Conservation (phyloP, 2,113 vertebrate species). For the Rhineura floridana region DNA sequence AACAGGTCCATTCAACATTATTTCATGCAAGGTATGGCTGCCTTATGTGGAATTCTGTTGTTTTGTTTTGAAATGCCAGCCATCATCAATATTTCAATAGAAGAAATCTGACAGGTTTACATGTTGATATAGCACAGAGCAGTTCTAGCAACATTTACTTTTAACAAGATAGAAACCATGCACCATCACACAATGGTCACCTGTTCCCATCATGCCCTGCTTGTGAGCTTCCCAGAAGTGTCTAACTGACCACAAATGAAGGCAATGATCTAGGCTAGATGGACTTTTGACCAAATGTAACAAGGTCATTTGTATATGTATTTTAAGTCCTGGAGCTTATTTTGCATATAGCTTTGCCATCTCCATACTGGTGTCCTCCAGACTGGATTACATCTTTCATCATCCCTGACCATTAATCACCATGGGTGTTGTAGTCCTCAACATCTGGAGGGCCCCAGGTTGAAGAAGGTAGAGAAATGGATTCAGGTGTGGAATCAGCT, state of each 20-base stretch:
- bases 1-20: background rate
- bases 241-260: background rate
- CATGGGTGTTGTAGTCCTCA: no score
- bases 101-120: constrained; percentile 7
- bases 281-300: constrained; percentile 1
- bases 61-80: background rate
- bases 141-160: background rate
- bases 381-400: no score
- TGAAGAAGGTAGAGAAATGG: background rate
- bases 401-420: no score
- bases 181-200: background rate
- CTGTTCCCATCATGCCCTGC: background rate
- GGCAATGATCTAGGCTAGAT: background rate
- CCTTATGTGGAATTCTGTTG: background rate
- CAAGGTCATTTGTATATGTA: background rate
- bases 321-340: background rate
- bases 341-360: background rate
- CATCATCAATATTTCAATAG: constrained; percentile 19
- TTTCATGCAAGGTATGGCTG: background rate
- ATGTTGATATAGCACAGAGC: background rate
- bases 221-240: background rate
- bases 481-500: background rate
- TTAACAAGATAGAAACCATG: background rate
- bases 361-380: no score
- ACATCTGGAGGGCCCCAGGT: no score